Evolutionary conservation across 1,140 invertebrate species (phyloP).

Genomic region (Zaprionus lachaisei): DNA sequence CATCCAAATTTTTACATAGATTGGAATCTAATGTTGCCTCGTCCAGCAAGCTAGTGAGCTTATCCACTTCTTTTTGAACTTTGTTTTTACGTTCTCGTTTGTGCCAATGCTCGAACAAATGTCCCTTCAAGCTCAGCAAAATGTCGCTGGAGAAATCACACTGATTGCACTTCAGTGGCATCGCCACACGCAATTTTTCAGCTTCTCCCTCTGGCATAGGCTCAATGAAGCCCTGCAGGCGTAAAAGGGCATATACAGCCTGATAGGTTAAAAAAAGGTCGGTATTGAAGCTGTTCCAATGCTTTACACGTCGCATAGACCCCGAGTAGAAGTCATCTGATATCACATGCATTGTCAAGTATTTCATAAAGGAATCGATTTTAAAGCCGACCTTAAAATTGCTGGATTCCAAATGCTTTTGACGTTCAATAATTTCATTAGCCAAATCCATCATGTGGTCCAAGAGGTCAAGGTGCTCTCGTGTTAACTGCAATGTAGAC

Average conservation of each 20-base stretch:
- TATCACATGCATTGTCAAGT: slow-evolving; percentile 58
- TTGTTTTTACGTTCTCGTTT: slow-evolving; percentile 27
- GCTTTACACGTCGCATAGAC: slow-evolving; percentile 30
- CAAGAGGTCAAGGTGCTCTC: slow-evolving; percentile 54
- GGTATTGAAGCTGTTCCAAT: slow-evolving; percentile 70
- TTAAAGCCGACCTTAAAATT: slow-evolving; percentile 67
- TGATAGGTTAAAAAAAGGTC: slow-evolving; percentile 59
- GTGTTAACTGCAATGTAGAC: slow-evolving; percentile 26
- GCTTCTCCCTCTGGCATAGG: slow-evolving; percentile 27
- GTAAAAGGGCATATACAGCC: slow-evolving; percentile 39
- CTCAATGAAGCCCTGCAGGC: slow-evolving; percentile 47
- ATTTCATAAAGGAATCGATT: slow-evolving; percentile 44
- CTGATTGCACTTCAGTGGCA: slow-evolving; percentile 50
- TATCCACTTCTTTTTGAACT: slow-evolving; percentile 36
- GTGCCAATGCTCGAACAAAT: slow-evolving; percentile 59
- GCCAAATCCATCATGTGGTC: slow-evolving; percentile 68
- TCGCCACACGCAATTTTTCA: neutral
- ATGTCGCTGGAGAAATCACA: slow-evolving; percentile 47
- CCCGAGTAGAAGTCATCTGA: slow-evolving; percentile 62
- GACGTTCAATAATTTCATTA: slow-evolving; percentile 52
- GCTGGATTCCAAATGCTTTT: slow-evolving; percentile 33
- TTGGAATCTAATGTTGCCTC: neutral
- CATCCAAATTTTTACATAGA: neutral
- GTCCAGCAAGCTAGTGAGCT: slow-evolving; percentile 41
- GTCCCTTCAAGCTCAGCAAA: slow-evolving; percentile 43